Evolutionary conservation across 2,888 invertebrate species (phyloP).

Genomic region (Apeira syringaria): DNA sequence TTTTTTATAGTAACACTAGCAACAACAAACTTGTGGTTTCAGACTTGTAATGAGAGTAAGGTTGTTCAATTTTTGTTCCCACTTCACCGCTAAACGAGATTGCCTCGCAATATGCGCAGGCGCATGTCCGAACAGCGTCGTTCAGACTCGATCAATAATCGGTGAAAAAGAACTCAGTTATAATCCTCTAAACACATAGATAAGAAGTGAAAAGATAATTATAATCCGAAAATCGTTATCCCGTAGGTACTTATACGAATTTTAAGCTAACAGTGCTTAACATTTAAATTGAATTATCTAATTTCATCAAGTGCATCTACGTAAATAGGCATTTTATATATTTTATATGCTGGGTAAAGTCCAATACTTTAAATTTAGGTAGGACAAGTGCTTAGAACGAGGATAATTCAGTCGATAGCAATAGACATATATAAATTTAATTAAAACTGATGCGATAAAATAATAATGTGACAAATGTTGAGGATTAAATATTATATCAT

Average conservation of each 20-base stretch:
- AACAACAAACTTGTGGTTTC: conserved; percentile 47
- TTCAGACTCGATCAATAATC: too few species aligned
- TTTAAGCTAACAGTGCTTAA: too few species aligned
- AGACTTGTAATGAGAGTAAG: conserved; percentile 52
- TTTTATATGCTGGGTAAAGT: conserved; percentile 7
- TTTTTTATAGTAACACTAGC: conserved; percentile 26
- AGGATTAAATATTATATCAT: too few species aligned
- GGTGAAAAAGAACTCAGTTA: too few species aligned
- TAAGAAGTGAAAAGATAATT: too few species aligned
- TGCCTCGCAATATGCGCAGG: conserved; percentile 30
- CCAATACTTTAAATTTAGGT: not conserved
- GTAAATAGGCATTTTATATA: not conserved
- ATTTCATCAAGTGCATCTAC: conserved; percentile 12
- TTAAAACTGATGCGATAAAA: too few species aligned
- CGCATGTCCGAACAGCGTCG: conserved; percentile 25
- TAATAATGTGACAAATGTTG: too few species aligned
- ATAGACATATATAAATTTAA: too few species aligned
- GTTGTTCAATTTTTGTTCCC: conserved; percentile 43
- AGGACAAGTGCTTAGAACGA: conserved; percentile 7
- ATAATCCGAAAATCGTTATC: too few species aligned
- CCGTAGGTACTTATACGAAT: too few species aligned
- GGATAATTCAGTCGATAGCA: conserved; percentile 16
- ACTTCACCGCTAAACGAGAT: conserved; percentile 32
- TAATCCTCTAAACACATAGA: too few species aligned
- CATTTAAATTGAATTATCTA: not conserved